phyloP scores from a whole-genome alignment of 2,113 vertebrate genomes.

The Orthonyx spaldingii region DNA sequence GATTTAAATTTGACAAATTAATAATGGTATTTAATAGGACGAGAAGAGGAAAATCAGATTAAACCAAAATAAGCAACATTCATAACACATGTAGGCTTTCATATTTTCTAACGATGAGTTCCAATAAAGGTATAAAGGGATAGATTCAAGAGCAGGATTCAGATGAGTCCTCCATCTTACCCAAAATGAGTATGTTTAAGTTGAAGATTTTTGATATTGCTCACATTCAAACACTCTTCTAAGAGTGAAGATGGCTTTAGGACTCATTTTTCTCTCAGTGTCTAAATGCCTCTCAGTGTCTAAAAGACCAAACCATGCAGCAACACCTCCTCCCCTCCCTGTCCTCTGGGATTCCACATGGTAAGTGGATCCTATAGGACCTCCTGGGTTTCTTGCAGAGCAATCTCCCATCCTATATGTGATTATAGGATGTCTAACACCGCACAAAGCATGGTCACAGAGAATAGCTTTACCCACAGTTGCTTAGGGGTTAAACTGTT shows the following conservation, averaged over 20 bases:
- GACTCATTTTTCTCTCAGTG: not conserved
- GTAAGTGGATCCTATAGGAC: not conserved
- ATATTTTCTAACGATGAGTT: not conserved
- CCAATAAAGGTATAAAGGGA: not conserved
- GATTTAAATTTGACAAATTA: not conserved
- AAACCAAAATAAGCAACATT: not conserved
- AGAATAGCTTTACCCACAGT: not conserved
- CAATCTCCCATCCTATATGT: not conserved
- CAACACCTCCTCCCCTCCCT: not conserved
- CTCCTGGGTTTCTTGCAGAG: not conserved
- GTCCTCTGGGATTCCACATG: not conserved
- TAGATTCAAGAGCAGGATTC: not conserved
- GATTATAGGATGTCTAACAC: not conserved
- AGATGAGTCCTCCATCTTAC: not conserved
- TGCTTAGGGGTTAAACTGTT: not conserved
- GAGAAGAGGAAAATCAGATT: not conserved
- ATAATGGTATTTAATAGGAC: not conserved
- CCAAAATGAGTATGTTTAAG: not conserved
- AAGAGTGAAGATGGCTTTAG: not conserved
- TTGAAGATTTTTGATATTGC: not conserved
- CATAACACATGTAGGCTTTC: not conserved
- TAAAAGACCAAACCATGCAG: not conserved
- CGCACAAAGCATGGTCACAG: not conserved
- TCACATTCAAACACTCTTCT: not conserved
- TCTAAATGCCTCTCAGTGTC: not conserved